phyloP scores from a whole-genome alignment of 2,797 vertebrate genomes.

The Anguilla marmorata region DNA sequence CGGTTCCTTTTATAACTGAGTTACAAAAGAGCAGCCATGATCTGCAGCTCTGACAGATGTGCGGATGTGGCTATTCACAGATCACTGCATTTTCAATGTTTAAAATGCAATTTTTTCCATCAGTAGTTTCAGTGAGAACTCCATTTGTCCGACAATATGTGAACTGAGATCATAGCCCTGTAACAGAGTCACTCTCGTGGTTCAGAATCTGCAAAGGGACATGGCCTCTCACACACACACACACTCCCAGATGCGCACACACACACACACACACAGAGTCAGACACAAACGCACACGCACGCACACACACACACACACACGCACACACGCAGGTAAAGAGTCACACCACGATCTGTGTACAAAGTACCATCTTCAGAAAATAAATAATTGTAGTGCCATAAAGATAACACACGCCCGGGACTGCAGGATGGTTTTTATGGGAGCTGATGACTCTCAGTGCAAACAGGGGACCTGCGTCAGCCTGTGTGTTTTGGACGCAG shows the following conservation, averaged over 20 bases:
- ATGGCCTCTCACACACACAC: background rate
- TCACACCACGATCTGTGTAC: background rate
- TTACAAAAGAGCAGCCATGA: background rate
- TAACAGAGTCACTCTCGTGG: background rate
- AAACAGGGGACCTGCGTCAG: background rate
- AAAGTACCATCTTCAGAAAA: constrained; percentile 9
- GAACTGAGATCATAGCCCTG: background rate
- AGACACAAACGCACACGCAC: background rate
- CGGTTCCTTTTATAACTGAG: background rate
- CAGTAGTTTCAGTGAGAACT: background rate
- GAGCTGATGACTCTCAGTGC: background rate
- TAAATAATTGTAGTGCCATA: background rate
- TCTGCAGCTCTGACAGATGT: background rate
- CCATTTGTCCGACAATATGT: too few species aligned
- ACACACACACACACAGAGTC: constrained; percentile 22
- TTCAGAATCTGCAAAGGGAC: background rate
- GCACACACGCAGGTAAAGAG: background rate
- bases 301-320: background rate
- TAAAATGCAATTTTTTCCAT: constrained; percentile 38
- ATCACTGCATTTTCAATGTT: constrained; percentile 21
- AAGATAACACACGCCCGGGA: background rate
- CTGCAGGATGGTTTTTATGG: constrained; percentile 2
- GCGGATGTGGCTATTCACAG: background rate
- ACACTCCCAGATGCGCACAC: constrained; percentile 28
- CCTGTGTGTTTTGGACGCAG: background rate